Evolutionary conservation across 2,113 vertebrate genomes (phyloP).

Genomic region (Apeltes quadracus): DNA sequence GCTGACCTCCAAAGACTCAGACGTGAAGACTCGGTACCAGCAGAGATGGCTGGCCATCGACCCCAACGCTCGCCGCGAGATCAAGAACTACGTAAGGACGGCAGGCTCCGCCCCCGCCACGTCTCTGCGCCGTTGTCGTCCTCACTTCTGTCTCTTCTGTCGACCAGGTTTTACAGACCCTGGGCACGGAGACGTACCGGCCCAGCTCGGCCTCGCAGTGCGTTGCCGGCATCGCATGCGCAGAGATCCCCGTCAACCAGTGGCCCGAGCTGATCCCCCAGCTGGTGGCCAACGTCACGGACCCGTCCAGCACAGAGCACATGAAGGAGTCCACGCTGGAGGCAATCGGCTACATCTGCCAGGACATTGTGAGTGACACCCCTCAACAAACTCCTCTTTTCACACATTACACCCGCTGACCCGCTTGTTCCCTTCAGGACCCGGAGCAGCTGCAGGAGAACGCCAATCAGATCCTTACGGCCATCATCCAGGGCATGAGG

Average conservation of each 20-base stretch:
- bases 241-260: constrained; percentile 95
- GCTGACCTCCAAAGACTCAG: constrained; percentile 95
- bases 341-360: constrained; percentile 99
- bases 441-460: constrained; percentile 98
- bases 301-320: constrained; percentile 95
- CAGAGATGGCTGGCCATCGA: constrained; percentile 98
- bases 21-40: constrained; percentile 95
- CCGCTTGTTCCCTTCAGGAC: constrained; percentile 80
- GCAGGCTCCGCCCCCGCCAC: no score
- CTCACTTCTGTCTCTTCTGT: no score
- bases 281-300: constrained; percentile 94
- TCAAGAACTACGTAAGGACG: constrained; percentile 93
- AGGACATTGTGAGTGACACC: constrained; percentile 91
- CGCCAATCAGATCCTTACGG: constrained; percentile 97
- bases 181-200: constrained; percentile 96
- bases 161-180: constrained; percentile 90
- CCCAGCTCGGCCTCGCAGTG: constrained; percentile 98
- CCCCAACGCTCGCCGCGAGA: constrained; percentile 89
- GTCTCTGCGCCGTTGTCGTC: background rate
- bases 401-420: background rate
- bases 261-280: constrained; percentile 98
- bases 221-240: constrained; percentile 96
- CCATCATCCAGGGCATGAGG: constrained; percentile 99
- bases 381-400: background rate
- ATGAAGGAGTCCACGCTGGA: constrained; percentile 99